These are phyloP conservation scores for Sciurus niger DNA, from an alignment of 2,113 vertebrate genomes.

Conservation along the genomic window DNA sequence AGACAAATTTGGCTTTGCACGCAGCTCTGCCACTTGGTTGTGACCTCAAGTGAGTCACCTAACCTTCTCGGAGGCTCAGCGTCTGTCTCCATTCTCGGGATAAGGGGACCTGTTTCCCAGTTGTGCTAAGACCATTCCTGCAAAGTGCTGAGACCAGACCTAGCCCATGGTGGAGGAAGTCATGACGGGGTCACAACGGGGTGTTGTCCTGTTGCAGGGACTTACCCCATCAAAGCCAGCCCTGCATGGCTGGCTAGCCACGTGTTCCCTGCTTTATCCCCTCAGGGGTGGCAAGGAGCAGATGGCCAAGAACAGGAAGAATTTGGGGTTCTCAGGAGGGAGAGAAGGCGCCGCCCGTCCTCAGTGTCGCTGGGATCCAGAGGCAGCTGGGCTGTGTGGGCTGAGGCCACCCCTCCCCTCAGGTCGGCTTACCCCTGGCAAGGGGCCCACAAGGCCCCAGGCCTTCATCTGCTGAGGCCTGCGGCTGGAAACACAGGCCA, in stretches of 20 bases:
- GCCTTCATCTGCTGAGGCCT: slow-evolving; percentile 73
- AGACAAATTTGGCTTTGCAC: background rate
- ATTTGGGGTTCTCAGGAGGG: background rate
- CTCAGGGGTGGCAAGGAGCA: too few relatives aligned
- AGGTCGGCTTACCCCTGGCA: slow-evolving; percentile 51
- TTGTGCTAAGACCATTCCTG: accelerated
- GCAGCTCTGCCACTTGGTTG: background rate
- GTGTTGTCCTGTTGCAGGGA: background rate
- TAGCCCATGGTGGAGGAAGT: accelerated
- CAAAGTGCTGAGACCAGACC: accelerated
- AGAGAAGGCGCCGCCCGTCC: background rate
- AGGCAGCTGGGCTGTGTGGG: slow-evolving; percentile 50
- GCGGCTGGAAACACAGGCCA: slow-evolving; percentile 7
- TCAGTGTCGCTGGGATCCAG: background rate
- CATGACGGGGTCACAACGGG: accelerated
- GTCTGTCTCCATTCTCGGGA: background rate
- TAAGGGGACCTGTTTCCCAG: accelerated
- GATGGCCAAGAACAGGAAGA: background rate
- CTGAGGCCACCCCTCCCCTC: background rate
- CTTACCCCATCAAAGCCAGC: background rate
- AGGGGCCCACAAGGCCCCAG: slow-evolving; percentile 57
- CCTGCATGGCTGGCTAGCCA: accelerated
- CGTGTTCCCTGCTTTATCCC: background rate
- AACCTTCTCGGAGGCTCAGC: slow-evolving; percentile 10
- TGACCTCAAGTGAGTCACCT: background rate